Evolutionary conservation across 92 coral and sea anemone genomes (phyloP).

Genomic region (Montipora capitata): DNA sequence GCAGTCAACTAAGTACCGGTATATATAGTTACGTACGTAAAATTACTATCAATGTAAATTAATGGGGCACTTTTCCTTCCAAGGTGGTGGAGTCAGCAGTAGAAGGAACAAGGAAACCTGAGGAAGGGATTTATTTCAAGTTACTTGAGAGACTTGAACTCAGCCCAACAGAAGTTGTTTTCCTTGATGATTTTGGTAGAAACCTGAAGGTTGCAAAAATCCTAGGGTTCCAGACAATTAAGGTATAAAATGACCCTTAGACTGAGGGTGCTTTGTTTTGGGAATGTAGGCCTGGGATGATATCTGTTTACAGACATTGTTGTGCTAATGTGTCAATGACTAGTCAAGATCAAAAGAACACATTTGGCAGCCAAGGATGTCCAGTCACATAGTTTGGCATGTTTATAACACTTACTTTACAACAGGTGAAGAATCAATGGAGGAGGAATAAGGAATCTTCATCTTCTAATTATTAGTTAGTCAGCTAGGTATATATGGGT

Average conservation of each 20-base stretch:
- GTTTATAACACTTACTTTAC: too few species aligned
- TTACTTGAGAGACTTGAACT: conserved; percentile 82
- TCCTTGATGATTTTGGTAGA: conserved; percentile 90
- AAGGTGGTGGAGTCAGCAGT: conserved; percentile 93
- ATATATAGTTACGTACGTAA: not conserved
- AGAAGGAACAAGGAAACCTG: conserved; percentile 91
- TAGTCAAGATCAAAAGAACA: too few species aligned
- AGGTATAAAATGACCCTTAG: conserved; percentile 40
- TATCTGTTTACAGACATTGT: too few species aligned
- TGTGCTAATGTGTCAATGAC: too few species aligned
- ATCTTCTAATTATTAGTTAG: not conserved
- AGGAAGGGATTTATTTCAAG: conserved; percentile 76
- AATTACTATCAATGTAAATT: too few species aligned
- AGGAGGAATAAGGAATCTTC: too few species aligned
- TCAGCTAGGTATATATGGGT: too few species aligned
- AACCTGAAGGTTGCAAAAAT: conserved; percentile 89
- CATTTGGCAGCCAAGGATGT: too few species aligned
- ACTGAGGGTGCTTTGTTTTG: not conserved
- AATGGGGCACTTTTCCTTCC: not conserved
- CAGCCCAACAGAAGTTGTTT: conserved; percentile 90
- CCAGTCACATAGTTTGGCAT: too few species aligned
- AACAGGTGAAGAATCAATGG: too few species aligned
- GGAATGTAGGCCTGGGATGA: too few species aligned
- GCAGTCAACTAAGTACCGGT: too few species aligned
- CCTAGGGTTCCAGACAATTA: conserved; percentile 89